Evolutionary conservation across 2,888 invertebrate genomes (phyloP), one percentile per base, ranked within the genome.

Genomic region (Beris morrisii): DNA sequence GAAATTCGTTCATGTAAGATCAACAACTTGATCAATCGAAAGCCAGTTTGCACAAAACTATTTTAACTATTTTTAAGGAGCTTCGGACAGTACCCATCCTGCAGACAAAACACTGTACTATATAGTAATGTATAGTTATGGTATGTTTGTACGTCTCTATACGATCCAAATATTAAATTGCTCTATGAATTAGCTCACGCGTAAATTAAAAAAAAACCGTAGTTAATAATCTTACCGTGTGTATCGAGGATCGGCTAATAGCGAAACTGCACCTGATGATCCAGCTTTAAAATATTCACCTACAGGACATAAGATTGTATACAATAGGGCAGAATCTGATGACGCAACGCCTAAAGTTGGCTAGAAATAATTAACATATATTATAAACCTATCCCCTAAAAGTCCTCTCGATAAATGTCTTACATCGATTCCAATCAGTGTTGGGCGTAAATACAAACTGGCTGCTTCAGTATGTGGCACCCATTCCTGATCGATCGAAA

Each of bases 401-500:
- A 63, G 58, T 66, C 57, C 54, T 68, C 45, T 55, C 57, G 53
- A 59, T 64, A 54, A 66, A 69, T 69, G 61, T 84, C 89, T 88
- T 82, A 97, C 97, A 84, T 99, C 99, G 67, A 94, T 95, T 69
- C 94, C 98, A 75, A 99, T 97, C 64, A 97, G 83, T 9, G 97
- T 96, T 32, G 99, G 99, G 73, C 99, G 86, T 72, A 99, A 89
- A 78, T 99, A 99, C 46, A 99, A 85, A 73, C 97, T 95, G 73
- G 94, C 91, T 46, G 91, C 85, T 75, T 91, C 90, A 9, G 91
- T 88, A 79, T 94, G 91, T 6, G 99, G 99, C 7, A 99, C 96
- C 98, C 98, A 99, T 81, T 97, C 97, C 75, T 93, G 91, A 79
- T 99, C 99, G 70, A 99, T 89, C 75, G 89, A 87, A 65, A 99